Evolutionary conservation across 2,113 vertebrate genomes (phyloP).

Genomic region (Microtus ochrogaster): DNA sequence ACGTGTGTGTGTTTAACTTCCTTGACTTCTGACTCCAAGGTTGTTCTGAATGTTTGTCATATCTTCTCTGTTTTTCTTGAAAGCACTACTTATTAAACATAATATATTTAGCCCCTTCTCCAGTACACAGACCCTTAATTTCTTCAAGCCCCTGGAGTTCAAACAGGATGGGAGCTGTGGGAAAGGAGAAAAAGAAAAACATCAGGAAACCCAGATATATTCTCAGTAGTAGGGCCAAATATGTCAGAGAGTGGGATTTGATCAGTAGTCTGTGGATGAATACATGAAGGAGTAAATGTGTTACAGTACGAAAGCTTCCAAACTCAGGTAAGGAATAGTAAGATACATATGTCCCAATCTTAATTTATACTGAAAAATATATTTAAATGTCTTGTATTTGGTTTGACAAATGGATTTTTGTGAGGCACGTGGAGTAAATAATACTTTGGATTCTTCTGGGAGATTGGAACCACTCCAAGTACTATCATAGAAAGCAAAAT

Average conservation of each 20-base stretch:
- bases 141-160: neutral
- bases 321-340: slow-evolving; percentile 15
- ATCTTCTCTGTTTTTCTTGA: neutral
- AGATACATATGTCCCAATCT: neutral
- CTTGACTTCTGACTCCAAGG: neutral
- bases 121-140: neutral
- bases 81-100: slow-evolving; percentile 10
- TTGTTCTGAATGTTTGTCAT: neutral
- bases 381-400: slow-evolving; percentile 17
- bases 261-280: neutral
- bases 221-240: neutral
- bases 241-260: neutral
- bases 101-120: neutral
- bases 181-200: neutral
- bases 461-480: neutral
- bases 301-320: slow-evolving; percentile 34
- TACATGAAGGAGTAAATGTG: neutral
- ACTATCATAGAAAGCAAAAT: slow-evolving; percentile 53
- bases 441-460: slow-evolving; percentile 45
- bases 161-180: neutral
- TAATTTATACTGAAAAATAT: slow-evolving; percentile 38
- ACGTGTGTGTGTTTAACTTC: neutral
- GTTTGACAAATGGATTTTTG: slow-evolving; percentile 19
- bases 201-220: neutral
- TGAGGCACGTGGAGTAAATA: neutral